These are phyloP conservation scores for Platynereis dumerilii DNA, from an alignment of 2,888 invertebrate genomes.

Conservation along the genomic window DNA sequence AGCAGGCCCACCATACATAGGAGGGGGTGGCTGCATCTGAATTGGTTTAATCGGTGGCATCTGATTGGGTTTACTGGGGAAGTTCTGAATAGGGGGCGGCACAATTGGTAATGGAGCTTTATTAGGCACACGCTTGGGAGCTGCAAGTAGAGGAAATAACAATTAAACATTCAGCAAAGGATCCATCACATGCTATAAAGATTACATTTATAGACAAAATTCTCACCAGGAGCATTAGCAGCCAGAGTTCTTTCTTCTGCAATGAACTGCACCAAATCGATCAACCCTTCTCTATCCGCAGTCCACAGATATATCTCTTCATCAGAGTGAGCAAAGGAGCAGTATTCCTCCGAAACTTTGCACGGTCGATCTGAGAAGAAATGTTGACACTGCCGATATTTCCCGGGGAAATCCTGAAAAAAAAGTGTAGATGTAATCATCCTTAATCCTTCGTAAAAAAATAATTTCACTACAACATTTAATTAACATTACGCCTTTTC, in stretches of 20 bases:
- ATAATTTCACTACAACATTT: no score
- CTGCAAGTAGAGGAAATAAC: no score
- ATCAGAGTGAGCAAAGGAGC: conserved; percentile 53
- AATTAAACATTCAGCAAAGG: no score
- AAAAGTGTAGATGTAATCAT: not conserved
- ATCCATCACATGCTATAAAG: no score
- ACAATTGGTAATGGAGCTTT: no score
- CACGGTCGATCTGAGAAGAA: conserved; percentile 38
- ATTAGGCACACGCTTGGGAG: no score
- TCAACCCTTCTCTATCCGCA: conserved; percentile 45
- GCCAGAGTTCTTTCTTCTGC: not conserved
- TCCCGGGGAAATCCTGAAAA: conserved; percentile 33
- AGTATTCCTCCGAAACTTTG: conserved; percentile 46
- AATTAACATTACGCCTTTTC: no score
- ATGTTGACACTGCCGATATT: conserved; percentile 49
- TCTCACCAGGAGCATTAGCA: conserved; percentile 9
- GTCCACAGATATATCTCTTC: conserved; percentile 58
- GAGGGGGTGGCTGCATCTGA: not conserved
- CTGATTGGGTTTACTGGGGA: no score
- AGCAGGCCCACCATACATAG: not conserved
- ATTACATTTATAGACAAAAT: no score
- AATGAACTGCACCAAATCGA: conserved; percentile 45
- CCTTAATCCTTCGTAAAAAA: not conserved
- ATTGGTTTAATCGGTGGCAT: no score
- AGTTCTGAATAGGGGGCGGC: no score